Conservation (phyloP, 2,888 invertebrate species). For the Odontocerum albicorne region DNA sequence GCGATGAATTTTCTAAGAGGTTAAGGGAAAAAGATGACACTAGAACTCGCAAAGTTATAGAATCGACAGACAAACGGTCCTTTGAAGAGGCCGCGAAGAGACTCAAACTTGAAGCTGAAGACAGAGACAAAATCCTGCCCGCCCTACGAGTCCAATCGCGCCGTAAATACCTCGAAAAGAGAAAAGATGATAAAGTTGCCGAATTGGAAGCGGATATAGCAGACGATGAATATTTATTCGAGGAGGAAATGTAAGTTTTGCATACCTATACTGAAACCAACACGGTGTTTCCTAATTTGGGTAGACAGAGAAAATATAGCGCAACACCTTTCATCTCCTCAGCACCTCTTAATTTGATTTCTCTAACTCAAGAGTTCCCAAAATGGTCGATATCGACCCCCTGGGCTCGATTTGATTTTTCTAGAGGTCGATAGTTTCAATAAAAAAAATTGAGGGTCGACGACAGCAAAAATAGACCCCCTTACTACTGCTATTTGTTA, state of each 20-base stretch:
- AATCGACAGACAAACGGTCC: slow-evolving; percentile 66
- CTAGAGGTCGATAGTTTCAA: no score
- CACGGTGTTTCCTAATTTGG: no score
- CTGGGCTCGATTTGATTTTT: no score
- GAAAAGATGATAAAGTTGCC: slow-evolving; percentile 94
- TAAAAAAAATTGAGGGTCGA: no score
- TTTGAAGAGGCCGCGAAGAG: slow-evolving; percentile 90
- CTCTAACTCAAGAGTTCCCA: no score
- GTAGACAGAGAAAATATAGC: no score
- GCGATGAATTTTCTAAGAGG: slow-evolving; percentile 92
- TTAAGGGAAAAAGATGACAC: slow-evolving; percentile 88
- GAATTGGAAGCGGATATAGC: slow-evolving; percentile 93
- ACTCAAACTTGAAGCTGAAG: slow-evolving; percentile 83
- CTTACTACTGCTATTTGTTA: no score
- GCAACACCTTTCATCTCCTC: no score
- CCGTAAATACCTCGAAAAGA: slow-evolving; percentile 90
- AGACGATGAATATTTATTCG: slow-evolving; percentile 96
- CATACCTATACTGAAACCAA: no score
- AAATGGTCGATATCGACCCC: no score
- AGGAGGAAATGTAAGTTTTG: slow-evolving; percentile 75
- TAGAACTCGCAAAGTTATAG: slow-evolving; percentile 78
- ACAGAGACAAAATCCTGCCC: slow-evolving; percentile 83
- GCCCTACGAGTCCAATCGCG: slow-evolving; percentile 89
- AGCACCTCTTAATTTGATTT: no score
- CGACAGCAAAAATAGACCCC: no score